Base-by-base conservation (phyloP, 1,140 invertebrate species). In the Epicauta chinensis region DNA sequence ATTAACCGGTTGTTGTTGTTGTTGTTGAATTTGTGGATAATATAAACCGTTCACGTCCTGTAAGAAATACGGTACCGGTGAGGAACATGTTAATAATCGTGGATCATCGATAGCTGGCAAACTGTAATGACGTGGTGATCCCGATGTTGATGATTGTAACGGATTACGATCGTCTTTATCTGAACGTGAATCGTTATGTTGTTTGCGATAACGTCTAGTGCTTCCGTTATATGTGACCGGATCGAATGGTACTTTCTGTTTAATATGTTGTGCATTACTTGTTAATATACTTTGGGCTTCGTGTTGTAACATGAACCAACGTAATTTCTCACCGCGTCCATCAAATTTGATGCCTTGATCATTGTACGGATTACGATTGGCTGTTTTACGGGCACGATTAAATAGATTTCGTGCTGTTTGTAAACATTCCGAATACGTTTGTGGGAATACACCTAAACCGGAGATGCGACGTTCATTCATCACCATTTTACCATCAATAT, bases 271-370 rank as follows among this genome's bases (percentile, higher is more conserved):
- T 11, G 82, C 86, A 58, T 83, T 79, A 12, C 83, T 84, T 0
- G 86, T 71, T 0, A 87, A 64, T 3, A 87, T 71, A 59, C 85
- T 81, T 65, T 87, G 86, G 2, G 84, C 86, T 69, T 87, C 84
- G 59, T 81, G 80, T 0, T 84, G 84, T 37, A 93, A 70, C 76
- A 93, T 83, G 67, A 93, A 94, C 91, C 91, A 94, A 45, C 89
- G 73, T 10, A 93, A 71, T 42, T 77, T 74, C 55, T 86, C 80
- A 14, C 82, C 77, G 37, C 80, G 70, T 31, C 79, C 76, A 62
- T 85, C 81, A 64, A 91, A 80, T 12, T 62, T 71, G 7, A 84
- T 76, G 47, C 79, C 80, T 56, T 87, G 85, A 62, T 93, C 88
- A 12, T 82, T 78, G 36, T 87, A 73, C 7, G 85, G 81, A 61